Evolutionary conservation across 2,888 invertebrate genomes (phyloP).

Genomic region (Hoplodrina ambigua): DNA sequence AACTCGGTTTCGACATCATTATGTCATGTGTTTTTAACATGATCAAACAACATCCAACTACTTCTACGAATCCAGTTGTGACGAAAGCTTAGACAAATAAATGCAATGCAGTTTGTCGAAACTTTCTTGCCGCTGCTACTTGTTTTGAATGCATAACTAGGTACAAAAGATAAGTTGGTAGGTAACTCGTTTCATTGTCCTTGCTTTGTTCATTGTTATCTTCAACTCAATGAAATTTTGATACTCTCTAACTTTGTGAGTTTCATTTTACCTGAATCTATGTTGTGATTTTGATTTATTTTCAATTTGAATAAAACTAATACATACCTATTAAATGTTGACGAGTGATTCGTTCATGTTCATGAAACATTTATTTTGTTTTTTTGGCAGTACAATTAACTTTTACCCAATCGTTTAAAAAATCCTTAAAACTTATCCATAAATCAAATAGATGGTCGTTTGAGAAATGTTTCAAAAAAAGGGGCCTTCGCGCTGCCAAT

Average conservation of each 20-base stretch:
- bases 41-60: constrained; percentile 1
- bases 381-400: not conserved
- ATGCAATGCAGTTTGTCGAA: constrained; percentile 11
- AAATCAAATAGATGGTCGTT: too few relatives aligned
- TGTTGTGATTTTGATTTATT: not conserved
- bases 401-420: not conserved
- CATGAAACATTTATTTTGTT: too few relatives aligned
- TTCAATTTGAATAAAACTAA: not conserved
- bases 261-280: not conserved
- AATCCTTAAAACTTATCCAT: too few relatives aligned
- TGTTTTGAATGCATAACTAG: not conserved
- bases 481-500: too few relatives aligned
- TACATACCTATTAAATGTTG: not conserved
- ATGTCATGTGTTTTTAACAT: constrained; percentile 6
- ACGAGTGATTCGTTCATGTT: not conserved
- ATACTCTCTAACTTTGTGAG: not conserved
- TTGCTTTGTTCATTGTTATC: not conserved
- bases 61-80: not conserved
- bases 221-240: not conserved
- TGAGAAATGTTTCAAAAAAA: too few relatives aligned
- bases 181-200: not conserved
- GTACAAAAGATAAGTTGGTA: not conserved
- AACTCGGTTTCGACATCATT: not conserved
- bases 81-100: constrained; percentile 8
- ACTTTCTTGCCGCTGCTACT: constrained; percentile 4